Percentiles rank a stretch among this genome's conserved stretches.
Evolutionary conservation across 2,113 vertebrate species (phyloP).

Genomic region (Plecotus auritus): DNA sequence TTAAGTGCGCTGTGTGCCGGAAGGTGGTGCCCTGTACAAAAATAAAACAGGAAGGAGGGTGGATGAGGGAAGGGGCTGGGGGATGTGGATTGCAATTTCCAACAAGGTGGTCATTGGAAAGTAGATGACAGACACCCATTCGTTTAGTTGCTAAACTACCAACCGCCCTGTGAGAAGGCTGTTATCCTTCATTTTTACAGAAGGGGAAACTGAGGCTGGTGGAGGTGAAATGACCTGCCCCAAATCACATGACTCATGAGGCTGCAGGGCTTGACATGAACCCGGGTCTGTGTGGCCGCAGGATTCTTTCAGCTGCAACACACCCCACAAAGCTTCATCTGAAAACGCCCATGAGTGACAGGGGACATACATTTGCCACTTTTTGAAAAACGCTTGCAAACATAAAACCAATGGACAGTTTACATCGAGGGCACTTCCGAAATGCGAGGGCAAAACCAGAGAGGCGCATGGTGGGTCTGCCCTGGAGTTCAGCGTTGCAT

Average conservation of each 20-base stretch:
- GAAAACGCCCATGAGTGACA: constrained; percentile 19
- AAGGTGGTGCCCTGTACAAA: background rate
- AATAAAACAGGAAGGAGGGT: background rate
- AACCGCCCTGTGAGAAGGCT: background rate
- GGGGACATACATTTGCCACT: background rate
- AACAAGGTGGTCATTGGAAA: background rate
- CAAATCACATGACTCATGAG: background rate
- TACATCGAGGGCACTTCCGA: background rate
- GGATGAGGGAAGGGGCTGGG: background rate
- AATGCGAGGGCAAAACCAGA: background rate
- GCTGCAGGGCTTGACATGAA: background rate
- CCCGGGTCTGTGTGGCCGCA: background rate
- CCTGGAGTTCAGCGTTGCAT: rapidly evolving
- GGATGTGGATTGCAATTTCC: background rate
- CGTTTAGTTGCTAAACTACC: background rate
- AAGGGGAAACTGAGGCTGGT: background rate
- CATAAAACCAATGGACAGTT: background rate
- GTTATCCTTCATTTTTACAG: background rate
- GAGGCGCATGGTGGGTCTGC: background rate
- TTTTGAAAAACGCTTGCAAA: background rate
- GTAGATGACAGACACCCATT: background rate
- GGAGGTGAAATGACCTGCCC: background rate
- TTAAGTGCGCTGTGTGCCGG: background rate
- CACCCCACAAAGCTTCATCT: background rate
- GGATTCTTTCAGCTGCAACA: background rate